Evolutionary conservation across 2,797 vertebrate genomes (phyloP).

Genomic region (Garrulus glandarius): DNA sequence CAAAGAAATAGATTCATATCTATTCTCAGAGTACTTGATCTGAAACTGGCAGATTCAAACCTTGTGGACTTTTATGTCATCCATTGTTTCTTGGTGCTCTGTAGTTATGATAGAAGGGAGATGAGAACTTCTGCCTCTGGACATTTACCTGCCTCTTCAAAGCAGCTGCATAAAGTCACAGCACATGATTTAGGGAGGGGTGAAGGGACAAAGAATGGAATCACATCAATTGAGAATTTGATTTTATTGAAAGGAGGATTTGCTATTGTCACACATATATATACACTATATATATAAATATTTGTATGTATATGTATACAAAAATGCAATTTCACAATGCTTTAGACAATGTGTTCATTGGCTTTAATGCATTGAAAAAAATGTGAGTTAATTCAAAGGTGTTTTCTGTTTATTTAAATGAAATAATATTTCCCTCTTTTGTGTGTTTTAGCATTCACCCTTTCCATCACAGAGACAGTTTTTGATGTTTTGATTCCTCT

Average conservation of each 20-base stretch:
- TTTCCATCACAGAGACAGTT: not conserved
- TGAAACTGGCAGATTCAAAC: not conserved
- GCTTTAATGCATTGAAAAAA: not conserved
- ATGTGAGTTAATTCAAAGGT: not conserved
- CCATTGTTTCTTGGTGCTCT: not conserved
- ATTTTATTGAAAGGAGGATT: not conserved
- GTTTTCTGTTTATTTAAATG: not conserved
- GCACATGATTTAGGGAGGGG: accelerated
- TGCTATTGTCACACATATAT: not conserved
- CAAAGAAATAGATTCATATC: not conserved
- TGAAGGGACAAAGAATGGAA: not conserved
- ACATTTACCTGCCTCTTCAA: not conserved
- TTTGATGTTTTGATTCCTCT: not conserved
- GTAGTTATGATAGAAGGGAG: not conserved
- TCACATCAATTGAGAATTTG: not conserved
- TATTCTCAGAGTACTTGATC: not conserved
- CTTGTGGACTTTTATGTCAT: not conserved
- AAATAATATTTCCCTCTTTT: not conserved
- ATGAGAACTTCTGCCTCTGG: not conserved
- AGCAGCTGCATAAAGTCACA: not conserved
- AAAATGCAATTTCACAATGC: not conserved
- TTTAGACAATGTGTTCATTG: not conserved
- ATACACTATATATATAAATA: not conserved
- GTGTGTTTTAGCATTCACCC: not conserved
- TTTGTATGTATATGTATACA: not conserved